phyloP scores from a whole-genome alignment of 2,113 vertebrate species.

The Haemorhous mexicanus region DNA sequence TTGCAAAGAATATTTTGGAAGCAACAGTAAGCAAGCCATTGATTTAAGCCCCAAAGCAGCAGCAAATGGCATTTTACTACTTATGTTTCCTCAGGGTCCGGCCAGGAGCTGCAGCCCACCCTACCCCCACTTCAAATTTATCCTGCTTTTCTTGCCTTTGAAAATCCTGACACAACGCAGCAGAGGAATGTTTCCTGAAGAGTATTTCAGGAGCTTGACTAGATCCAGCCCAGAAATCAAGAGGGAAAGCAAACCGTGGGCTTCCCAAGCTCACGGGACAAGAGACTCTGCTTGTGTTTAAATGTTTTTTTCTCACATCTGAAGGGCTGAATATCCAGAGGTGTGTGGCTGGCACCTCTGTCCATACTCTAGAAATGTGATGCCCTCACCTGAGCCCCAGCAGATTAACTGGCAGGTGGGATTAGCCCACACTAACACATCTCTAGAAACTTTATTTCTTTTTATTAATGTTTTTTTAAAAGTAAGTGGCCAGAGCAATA shows the following conservation, averaged over 20 bases:
- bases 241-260: accelerated
- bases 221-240: neutral
- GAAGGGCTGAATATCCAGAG: neutral
- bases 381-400: neutral
- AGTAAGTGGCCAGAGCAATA: neutral
- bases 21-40: neutral
- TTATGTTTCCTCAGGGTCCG: accelerated
- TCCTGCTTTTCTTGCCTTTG: neutral
- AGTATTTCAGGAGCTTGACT: neutral
- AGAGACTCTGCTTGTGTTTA: neutral
- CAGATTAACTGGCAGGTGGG: neutral
- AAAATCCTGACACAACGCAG: neutral
- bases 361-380: neutral
- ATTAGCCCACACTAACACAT: neutral
- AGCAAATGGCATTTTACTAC: neutral
- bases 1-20: neutral
- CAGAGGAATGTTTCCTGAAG: neutral
- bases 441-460: neutral
- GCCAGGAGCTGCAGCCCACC: neutral
- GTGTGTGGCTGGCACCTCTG: neutral
- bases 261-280: accelerated
- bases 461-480: neutral
- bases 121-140: neutral
- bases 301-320: neutral
- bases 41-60: neutral